Evolutionary conservation across 64 coral and sea anemone genomes (phyloP), one percentile per base, ranked within the genome.

Genomic region (Montipora sp.): DNA sequence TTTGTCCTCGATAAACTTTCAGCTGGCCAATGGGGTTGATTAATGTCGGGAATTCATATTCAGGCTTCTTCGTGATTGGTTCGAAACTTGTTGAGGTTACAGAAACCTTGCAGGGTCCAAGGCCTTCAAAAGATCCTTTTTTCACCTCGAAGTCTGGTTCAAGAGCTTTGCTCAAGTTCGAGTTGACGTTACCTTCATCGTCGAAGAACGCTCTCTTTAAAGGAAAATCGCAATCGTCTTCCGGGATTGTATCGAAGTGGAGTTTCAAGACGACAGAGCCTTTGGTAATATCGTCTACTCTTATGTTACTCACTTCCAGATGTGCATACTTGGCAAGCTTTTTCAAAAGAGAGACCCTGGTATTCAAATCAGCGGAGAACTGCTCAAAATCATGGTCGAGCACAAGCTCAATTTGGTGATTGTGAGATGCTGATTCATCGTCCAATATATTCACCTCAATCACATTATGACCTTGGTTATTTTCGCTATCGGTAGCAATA

Each of bases 281-380:
- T 44, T 75, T 22, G 24, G 44, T 67, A 59, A 88, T 91, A 13
- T 90, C 87, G 5, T 46, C 82, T 4, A 92, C 72, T 73, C 95
- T 79, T 24, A 97, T 92, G 46, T 48, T 89, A 45, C 88, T 94
- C 20, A 91, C 69, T 48, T 97, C 94, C 77, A 97, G 77, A 44
- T 75, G 60, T 50, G 94, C 94, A 83, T 73, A 97, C 8, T 77
- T 63, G 5, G 95, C 90, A 65, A 97, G 75, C 66, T 97, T 97
- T 23, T 91, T 51, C 5, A 97, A 60, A 3, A 97, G 92, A 67
- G 75, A 16, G 66, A 97, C 13, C 60, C 92, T 89, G 7, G 55
- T 73, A 47, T 46, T 58, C 75, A 97, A 93, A 82, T 97, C 46
- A 63, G 73, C 71, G 5, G 94, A 80, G 78, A 94, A 94, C 2